These are phyloP conservation scores for Oncorhynchus clarkii DNA, from an alignment of 2,113 vertebrate genomes.

Conservation along the genomic window DNA sequence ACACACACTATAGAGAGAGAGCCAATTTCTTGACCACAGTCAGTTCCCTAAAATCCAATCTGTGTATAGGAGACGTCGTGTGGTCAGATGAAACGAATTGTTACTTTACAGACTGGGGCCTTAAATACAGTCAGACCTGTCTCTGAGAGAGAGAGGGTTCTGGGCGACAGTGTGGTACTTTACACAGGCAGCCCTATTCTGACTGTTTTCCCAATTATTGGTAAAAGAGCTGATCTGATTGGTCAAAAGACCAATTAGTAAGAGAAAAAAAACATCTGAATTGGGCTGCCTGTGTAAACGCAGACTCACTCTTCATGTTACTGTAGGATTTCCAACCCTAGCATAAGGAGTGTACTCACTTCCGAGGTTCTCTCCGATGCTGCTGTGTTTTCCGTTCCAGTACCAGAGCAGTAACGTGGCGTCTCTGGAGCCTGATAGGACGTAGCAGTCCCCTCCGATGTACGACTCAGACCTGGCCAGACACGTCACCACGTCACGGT, in stretches of 20 bases:
- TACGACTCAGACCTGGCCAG: conserved; percentile 93
- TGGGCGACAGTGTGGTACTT: conserved; percentile 18
- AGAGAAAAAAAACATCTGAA: too few species aligned
- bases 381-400: conserved; percentile 93
- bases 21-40: conserved; percentile 48
- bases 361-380: conserved; percentile 86
- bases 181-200: too few species aligned
- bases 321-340: too few species aligned
- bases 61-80: conserved; percentile 63
- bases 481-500: conserved; percentile 96
- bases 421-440: conserved; percentile 94
- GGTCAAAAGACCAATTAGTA: too few species aligned
- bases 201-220: too few species aligned
- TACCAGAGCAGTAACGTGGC: conserved; percentile 97
- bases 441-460: conserved; percentile 95
- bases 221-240: too few species aligned
- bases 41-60: conserved; percentile 69
- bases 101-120: conserved; percentile 66
- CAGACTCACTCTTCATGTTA: too few species aligned
- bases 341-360: conserved; percentile 69
- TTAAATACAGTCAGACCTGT: conserved; percentile 68
- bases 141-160: conserved; percentile 37
- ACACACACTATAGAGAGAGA: conserved; percentile 19
- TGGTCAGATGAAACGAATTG: conserved; percentile 72
- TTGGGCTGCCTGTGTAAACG: too few species aligned